Evolutionary conservation across 2,797 vertebrate genomes (phyloP).

Genomic region (Neosilurus mollespiculum): DNA sequence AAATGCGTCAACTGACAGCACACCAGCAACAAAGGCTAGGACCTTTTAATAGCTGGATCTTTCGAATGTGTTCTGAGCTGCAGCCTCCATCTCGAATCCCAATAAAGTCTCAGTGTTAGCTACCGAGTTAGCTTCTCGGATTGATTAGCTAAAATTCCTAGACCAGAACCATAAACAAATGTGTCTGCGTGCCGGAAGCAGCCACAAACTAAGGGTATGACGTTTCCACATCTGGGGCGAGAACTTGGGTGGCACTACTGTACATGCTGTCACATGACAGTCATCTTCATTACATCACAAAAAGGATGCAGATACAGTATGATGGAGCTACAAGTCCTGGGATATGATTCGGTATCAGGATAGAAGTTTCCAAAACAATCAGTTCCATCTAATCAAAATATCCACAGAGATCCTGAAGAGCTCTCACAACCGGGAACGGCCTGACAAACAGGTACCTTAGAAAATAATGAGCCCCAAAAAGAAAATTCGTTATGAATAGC

Average conservation of each 20-base stretch:
- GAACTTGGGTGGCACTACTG: not conserved
- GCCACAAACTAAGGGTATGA: not conserved
- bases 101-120: not conserved
- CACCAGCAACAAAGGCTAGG: not conserved
- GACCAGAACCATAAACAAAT: slow-evolving; percentile 6
- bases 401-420: slow-evolving; percentile 5
- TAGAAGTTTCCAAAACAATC: not conserved
- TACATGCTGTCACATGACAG: not conserved
- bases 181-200: not conserved
- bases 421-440: not conserved
- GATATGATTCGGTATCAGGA: not conserved
- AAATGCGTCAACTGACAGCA: not conserved
- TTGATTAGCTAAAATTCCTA: not conserved
- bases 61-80: not conserved
- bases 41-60: not conserved
- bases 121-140: not conserved
- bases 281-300: not conserved
- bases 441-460: not conserved
- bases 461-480: slow-evolving; percentile 4
- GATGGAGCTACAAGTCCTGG: not conserved
- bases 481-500: slow-evolving; percentile 10
- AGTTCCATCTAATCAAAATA: slow-evolving; percentile 10
- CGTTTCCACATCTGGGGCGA: not conserved
- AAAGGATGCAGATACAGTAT: not conserved
- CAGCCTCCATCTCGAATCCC: not conserved